phyloP scores from a whole-genome alignment of 2,797 vertebrate genomes.

The Alca torda region DNA sequence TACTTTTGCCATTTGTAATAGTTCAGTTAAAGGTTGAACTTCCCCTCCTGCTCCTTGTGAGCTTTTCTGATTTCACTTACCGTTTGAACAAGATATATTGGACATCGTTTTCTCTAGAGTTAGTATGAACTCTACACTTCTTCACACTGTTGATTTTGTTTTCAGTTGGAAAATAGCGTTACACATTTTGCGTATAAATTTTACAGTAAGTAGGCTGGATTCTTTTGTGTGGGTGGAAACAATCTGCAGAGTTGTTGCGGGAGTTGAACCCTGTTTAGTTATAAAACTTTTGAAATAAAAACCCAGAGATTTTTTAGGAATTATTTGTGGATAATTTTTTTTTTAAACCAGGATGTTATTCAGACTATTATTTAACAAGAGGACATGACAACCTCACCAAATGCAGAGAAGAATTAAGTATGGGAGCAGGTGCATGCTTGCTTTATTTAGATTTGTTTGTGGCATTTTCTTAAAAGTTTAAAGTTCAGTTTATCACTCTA shows the following conservation, averaged over 20 bases:
- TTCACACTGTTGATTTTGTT: constrained; percentile 48
- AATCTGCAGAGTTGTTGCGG: constrained; percentile 31
- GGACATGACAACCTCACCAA: background rate
- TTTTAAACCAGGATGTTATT: constrained; percentile 49
- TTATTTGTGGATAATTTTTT: background rate
- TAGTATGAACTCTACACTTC: constrained; percentile 15
- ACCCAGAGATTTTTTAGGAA: constrained; percentile 4
- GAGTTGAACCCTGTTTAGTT: constrained; percentile 28
- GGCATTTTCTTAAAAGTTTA: constrained; percentile 36
- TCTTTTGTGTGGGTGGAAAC: constrained; percentile 36
- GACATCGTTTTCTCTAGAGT: constrained; percentile 19
- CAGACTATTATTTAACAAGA: constrained; percentile 44
- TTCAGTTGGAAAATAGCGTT: constrained; percentile 37
- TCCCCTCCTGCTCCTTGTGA: constrained; percentile 12
- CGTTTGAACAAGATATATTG: background rate
- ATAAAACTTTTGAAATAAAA: constrained; percentile 46
- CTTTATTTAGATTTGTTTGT: constrained; percentile 52
- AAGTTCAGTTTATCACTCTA: constrained; percentile 15
- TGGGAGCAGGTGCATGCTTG: constrained; percentile 51
- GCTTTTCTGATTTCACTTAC: constrained; percentile 24
- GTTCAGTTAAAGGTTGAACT: constrained; percentile 45
- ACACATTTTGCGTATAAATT: constrained; percentile 18
- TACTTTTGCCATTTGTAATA: constrained; percentile 17
- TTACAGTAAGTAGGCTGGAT: constrained; percentile 3
- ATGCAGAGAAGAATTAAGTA: background rate